Conservation (phyloP, 1,140 invertebrate genomes). For the Copidosoma floridanum region DNA sequence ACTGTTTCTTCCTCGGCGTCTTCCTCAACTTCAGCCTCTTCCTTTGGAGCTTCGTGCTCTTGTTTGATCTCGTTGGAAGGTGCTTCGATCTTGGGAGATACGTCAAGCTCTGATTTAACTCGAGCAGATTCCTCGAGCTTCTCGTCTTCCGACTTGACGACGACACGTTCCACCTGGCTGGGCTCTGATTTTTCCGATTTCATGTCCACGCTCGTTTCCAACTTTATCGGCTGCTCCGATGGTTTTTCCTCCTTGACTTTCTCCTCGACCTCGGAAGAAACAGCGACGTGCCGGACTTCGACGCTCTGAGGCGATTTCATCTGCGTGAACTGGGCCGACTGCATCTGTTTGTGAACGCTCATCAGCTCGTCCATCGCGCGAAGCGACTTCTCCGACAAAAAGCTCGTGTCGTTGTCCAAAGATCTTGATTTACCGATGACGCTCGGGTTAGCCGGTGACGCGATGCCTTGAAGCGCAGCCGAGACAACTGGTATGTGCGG, state of each 20-base stretch:
- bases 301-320: no score
- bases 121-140: neutral
- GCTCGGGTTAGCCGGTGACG: slow-evolving; percentile 14
- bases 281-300: no score
- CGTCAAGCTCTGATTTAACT: slow-evolving; percentile 28
- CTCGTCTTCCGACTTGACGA: neutral
- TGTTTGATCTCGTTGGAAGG: slow-evolving; percentile 14
- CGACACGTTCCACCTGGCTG: neutral
- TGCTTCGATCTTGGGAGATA: neutral
- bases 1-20: slow-evolving; percentile 36
- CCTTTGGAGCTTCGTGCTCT: slow-evolving; percentile 6
- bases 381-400: neutral
- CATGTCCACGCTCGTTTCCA: slow-evolving; percentile 8
- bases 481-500: slow-evolving; percentile 40
- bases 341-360: no score
- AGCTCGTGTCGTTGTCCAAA: neutral
- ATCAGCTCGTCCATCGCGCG: neutral
- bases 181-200: slow-evolving; percentile 36
- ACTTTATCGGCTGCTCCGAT: slow-evolving; percentile 16
- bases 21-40: slow-evolving; percentile 35
- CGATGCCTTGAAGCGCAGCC: slow-evolving; percentile 37
- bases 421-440: neutral
- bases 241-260: slow-evolving; percentile 21
- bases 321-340: no score
- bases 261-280: no score